These are phyloP conservation scores for Pipra filicauda DNA, from an alignment of 2,113 vertebrate genomes.

Conservation along the genomic window DNA sequence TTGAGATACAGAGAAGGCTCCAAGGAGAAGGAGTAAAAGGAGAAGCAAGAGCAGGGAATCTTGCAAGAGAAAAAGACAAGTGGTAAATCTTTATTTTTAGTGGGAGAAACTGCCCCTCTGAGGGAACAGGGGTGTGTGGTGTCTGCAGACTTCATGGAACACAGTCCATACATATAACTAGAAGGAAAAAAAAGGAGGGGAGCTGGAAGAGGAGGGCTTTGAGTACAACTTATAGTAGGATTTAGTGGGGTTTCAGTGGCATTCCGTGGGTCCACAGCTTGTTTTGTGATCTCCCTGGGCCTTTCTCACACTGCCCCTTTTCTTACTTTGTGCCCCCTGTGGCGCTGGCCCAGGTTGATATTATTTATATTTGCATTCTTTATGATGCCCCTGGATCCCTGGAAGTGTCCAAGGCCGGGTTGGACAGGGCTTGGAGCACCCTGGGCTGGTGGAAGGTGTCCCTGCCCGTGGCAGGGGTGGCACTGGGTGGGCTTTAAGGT, in stretches of 20 bases:
- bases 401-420: background rate
- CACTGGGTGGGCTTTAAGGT: fast-evolving
- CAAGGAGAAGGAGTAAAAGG: background rate
- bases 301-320: background rate
- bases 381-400: background rate
- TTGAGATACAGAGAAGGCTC: background rate
- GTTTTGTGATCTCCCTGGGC: background rate
- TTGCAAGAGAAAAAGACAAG: background rate
- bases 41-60: background rate
- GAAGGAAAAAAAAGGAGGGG: background rate
- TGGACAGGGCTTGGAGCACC: background rate
- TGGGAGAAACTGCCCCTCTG: background rate
- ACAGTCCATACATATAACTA: fast-evolving
- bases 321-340: background rate
- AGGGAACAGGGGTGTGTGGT: background rate
- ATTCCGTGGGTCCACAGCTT: background rate
- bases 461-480: background rate
- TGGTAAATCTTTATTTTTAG: background rate
- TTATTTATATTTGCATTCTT: background rate
- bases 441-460: background rate
- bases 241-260: background rate
- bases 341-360: background rate
- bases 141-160: background rate
- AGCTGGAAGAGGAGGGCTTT: background rate
- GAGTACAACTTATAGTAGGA: background rate